Evolutionary conservation across 2,797 vertebrate species (phyloP), one percentile per base, ranked within the genome.

Genomic region (Microctenopoma steveboyesi): DNA sequence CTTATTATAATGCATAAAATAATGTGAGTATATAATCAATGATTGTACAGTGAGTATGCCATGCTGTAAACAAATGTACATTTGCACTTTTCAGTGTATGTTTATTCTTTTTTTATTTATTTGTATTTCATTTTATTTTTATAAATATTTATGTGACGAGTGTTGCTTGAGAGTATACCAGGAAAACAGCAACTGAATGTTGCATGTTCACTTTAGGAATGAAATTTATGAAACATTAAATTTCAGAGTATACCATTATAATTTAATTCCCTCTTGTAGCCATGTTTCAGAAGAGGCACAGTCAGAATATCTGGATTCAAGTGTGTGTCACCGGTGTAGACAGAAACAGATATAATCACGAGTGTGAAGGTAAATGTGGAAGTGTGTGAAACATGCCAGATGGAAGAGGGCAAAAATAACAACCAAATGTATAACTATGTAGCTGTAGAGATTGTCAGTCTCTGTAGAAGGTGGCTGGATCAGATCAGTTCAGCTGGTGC

Each of bases 41-140:
- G 86, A 92, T 89, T 94, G 91, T 94, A 94, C 93, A 92, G 92
- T 94, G 89, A 86, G 81, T 92, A 92, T 95, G 92, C 91, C 87
- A 93, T 92, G 93, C 91, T 94, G 92, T 93, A 88, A 91, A 92
- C 86, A 91, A 92, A 91, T 93, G 88, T 91, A 93, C 83, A 91
- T 91, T 92, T 92, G 90, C 92, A 93, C 91, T 90, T 94, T 91
- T 93, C 78, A 82, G 74, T 88, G 82, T 92, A 81, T 82, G 87
- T 89, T 89, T 84, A 77, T 88, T 79, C 35, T 83, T 85, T 81
- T 22, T 83, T 83, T 73, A 86, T 90, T 92, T 63, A 83, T 91
- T 92, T 93, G 60, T 90, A 89, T 90, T 92, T 90, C 2, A 65
- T 85, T 92, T 90, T 74, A 86, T 92, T 91, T 92, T 91, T 84